A percentile compares a stretch with the other conserved stretches of the same genome.
Conservation (phyloP, 2,113 vertebrate genomes). For the Rhipidura dahli region DNA sequence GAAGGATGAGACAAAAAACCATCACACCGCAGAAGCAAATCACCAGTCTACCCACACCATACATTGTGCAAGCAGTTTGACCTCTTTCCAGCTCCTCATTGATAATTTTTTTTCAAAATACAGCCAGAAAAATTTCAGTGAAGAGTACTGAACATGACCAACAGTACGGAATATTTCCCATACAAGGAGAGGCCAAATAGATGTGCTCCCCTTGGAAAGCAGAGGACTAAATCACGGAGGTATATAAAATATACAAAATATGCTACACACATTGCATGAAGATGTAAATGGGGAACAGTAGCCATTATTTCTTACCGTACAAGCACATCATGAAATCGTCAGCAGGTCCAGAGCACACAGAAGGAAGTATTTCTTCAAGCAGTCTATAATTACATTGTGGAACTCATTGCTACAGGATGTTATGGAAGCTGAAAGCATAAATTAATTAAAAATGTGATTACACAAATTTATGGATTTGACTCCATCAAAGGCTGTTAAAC, state of each 20-base stretch:
- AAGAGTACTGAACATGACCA: background rate
- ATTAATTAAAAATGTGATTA: slow-evolving; percentile 7
- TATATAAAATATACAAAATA: background rate
- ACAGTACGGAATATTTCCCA: background rate
- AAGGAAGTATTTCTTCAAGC: background rate
- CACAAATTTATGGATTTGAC: background rate
- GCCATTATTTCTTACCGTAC: background rate
- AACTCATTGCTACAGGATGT: background rate
- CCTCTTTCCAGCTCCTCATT: background rate
- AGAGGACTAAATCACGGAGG: background rate
- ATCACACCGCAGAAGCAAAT: background rate
- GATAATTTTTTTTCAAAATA: background rate
- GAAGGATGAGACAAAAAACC: background rate
- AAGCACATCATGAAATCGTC: background rate
- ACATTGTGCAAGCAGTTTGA: background rate
- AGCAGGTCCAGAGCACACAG: background rate
- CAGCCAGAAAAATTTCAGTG: background rate
- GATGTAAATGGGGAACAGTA: background rate
- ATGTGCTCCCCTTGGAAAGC: background rate
- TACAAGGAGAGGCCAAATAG: background rate
- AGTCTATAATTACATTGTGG: background rate
- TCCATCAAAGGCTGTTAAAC: background rate
- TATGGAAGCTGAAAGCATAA: slow-evolving; percentile 6
- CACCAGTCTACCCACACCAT: background rate
- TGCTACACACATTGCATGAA: background rate